A percentile compares a stretch with the other conserved stretches of the same genome.
Conservation (phyloP, 1,140 invertebrate species). For the Sarcophaga peregrina region DNA sequence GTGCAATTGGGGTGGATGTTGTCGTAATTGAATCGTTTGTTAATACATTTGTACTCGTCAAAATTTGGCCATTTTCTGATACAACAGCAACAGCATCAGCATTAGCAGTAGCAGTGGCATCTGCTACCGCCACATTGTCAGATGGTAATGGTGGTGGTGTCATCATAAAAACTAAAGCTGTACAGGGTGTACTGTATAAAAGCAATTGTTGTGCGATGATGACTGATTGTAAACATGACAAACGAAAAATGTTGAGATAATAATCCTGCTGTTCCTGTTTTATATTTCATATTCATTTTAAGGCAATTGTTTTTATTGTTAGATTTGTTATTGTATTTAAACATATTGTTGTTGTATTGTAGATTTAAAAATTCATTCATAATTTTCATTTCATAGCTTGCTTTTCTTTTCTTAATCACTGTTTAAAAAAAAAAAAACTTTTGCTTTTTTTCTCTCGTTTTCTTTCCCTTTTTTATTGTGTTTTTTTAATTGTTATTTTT, state of each 20-base stretch:
- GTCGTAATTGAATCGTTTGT: background rate
- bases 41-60: background rate
- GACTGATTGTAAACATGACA: slow-evolving; percentile 14
- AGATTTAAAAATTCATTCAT: slow-evolving; percentile 19
- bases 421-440: background rate
- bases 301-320: slow-evolving; percentile 9
- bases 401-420: slow-evolving; percentile 1
- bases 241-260: slow-evolving; percentile 27
- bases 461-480: slow-evolving; percentile 6
- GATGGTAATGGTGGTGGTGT: slow-evolving; percentile 4
- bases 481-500: no score
- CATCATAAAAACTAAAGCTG: slow-evolving; percentile 36
- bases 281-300: background rate
- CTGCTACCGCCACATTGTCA: background rate
- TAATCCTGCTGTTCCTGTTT: background rate
- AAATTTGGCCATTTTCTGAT: slow-evolving; percentile 5
- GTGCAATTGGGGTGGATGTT: background rate
- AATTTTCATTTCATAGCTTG: background rate
- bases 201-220: background rate
- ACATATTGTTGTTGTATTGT: slow-evolving; percentile 6
- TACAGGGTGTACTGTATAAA: background rate
- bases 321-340: background rate
- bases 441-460: slow-evolving; percentile 2
- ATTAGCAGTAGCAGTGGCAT: no score
- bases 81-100: background rate